Conservation (phyloP, 2,113 vertebrate species). For the Rutilus rutilus region DNA sequence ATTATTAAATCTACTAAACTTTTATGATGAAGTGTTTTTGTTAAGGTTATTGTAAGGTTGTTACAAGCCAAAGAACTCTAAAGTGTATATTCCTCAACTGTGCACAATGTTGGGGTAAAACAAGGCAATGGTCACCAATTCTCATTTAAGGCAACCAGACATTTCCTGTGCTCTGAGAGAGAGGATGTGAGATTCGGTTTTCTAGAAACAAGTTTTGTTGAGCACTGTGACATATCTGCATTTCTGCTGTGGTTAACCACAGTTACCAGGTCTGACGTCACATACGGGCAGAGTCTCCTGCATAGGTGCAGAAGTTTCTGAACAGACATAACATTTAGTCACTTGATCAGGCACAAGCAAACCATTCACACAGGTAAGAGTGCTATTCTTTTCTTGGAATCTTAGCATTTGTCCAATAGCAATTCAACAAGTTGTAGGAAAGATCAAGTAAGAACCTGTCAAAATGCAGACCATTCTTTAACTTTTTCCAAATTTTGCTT, state of each 20-base stretch:
- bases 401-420: neutral
- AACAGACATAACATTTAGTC: neutral
- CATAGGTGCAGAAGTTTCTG: neutral
- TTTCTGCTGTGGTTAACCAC: conserved; percentile 1
- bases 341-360: neutral
- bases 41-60: neutral
- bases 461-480: neutral
- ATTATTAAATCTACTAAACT: too few species aligned
- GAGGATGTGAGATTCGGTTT: neutral
- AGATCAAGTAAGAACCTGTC: neutral
- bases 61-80: neutral
- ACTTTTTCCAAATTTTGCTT: neutral
- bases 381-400: neutral
- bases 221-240: neutral
- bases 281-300: neutral
- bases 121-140: neutral
- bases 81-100: neutral
- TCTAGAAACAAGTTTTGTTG: neutral
- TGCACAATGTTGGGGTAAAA: neutral
- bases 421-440: neutral
- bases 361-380: conserved; percentile 35
- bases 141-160: neutral
- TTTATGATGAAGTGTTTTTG: neutral
- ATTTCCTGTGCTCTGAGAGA: neutral
- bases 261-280: neutral